Conservation (phyloP, 2,113 vertebrate genomes). For the Cariama cristata region DNA sequence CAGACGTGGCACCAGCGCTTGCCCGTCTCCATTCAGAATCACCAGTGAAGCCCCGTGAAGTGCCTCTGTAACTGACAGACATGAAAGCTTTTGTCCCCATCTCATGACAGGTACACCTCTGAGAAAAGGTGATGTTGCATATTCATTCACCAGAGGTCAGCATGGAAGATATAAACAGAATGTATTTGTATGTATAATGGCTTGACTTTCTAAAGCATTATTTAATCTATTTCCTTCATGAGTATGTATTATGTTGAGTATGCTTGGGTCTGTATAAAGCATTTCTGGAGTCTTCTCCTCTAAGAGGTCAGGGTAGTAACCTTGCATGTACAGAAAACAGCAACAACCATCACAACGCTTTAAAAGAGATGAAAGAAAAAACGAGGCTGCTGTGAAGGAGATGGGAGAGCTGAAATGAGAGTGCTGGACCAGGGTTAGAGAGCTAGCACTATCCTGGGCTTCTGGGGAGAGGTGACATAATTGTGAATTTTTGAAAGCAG, state of each 20-base stretch:
- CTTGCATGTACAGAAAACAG: neutral
- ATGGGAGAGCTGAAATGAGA: neutral
- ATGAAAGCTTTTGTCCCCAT: conserved; percentile 12
- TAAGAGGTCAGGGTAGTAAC: conserved; percentile 26
- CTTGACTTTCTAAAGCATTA: conserved; percentile 42
- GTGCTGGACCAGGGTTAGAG: neutral
- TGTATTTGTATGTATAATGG: conserved; percentile 38
- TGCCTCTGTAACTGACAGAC: conserved; percentile 6
- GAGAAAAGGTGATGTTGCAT: conserved; percentile 28
- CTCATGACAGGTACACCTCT: conserved; percentile 47
- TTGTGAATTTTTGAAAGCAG: neutral
- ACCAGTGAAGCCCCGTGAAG: neutral
- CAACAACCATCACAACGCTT: neutral
- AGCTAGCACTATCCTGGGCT: neutral
- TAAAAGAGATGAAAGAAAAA: neutral
- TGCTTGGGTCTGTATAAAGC: conserved; percentile 20
- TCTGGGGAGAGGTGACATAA: neutral
- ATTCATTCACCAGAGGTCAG: conserved; percentile 64
- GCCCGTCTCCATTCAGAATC: neutral
- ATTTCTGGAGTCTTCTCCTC: neutral
- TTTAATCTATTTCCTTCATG: conserved; percentile 61
- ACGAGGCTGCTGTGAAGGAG: neutral
- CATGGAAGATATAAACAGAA: conserved; percentile 31
- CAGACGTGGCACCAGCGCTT: neutral
- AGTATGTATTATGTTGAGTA: conserved; percentile 55